Conservation (phyloP, 2,797 vertebrate species). For the Malurus leucopterus region DNA sequence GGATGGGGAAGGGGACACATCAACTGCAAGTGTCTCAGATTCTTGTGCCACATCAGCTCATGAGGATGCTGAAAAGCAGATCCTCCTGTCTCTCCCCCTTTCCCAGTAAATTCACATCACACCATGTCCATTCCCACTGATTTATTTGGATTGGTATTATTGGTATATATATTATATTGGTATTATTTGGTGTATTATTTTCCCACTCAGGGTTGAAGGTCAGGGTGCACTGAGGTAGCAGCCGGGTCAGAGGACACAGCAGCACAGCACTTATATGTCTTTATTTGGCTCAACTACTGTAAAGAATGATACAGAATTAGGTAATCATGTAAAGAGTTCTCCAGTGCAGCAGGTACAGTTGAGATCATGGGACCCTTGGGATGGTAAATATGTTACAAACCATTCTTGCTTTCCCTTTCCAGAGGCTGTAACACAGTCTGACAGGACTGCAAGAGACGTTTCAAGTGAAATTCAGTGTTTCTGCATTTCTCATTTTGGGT, state of each 20-base stretch:
- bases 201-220: background rate
- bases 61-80: background rate
- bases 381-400: background rate
- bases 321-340: background rate
- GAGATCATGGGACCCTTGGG: background rate
- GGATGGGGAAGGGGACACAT: background rate
- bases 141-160: background rate
- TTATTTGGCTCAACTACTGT: background rate
- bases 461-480: background rate
- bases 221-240: background rate
- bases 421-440: background rate
- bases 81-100: background rate
- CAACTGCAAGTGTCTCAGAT: background rate
- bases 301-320: background rate
- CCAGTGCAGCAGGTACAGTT: background rate
- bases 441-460: background rate
- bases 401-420: background rate
- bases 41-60: background rate
- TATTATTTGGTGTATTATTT: background rate
- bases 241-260: background rate
- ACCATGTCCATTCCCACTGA: background rate
- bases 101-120: background rate
- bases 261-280: background rate
- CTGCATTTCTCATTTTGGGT: constrained; percentile 47
- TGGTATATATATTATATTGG: too few species aligned